Percentiles rank a stretch among this genome's conserved stretches.
These are phyloP conservation scores for Tetragonula carbonaria DNA, from an alignment of 2,888 invertebrate species.

Conservation along the genomic window DNA sequence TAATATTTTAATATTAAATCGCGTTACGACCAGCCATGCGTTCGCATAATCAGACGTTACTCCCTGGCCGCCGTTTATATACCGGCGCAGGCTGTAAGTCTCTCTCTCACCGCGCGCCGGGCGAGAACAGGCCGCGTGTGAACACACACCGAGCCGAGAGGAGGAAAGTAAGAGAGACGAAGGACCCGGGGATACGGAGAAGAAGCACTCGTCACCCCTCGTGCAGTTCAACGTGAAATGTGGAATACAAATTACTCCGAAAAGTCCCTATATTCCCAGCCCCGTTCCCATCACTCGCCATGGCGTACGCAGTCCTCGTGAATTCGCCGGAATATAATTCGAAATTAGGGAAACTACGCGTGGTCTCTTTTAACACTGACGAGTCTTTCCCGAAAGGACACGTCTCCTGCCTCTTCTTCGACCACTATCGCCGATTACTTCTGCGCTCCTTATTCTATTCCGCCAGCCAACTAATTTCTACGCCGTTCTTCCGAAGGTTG, in stretches of 20 bases:
- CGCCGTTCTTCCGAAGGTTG: neutral
- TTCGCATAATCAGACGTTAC: conserved; percentile 83
- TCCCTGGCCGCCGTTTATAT: conserved; percentile 64
- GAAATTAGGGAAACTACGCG: conserved; percentile 64
- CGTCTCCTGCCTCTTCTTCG: conserved; percentile 21
- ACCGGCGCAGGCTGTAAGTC: conserved; percentile 42
- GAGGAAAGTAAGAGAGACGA: conserved; percentile 45
- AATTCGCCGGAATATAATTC: conserved; percentile 77
- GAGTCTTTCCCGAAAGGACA: conserved; percentile 27
- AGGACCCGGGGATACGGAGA: conserved; percentile 41
- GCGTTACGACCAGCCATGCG: conserved; percentile 83
- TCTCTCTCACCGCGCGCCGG: conserved; percentile 4
- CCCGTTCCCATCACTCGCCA: conserved; percentile 18
- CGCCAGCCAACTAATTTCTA: conserved; percentile 2
- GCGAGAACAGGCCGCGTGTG: conserved; percentile 42
- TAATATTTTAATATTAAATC: conserved; percentile 85
- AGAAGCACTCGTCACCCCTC: conserved; percentile 73
- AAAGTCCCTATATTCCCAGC: conserved; percentile 43
- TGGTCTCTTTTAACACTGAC: conserved; percentile 37
- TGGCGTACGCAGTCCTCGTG: conserved; percentile 54
- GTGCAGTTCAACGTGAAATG: conserved; percentile 75
- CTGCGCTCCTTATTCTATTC: conserved; percentile 1
- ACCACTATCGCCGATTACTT: conserved; percentile 39
- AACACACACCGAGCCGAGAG: conserved; percentile 48
- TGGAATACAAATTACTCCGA: conserved; percentile 81